Evolutionary conservation across 2,888 invertebrate genomes (phyloP).

Genomic region (Pseudococcus longispinus): DNA sequence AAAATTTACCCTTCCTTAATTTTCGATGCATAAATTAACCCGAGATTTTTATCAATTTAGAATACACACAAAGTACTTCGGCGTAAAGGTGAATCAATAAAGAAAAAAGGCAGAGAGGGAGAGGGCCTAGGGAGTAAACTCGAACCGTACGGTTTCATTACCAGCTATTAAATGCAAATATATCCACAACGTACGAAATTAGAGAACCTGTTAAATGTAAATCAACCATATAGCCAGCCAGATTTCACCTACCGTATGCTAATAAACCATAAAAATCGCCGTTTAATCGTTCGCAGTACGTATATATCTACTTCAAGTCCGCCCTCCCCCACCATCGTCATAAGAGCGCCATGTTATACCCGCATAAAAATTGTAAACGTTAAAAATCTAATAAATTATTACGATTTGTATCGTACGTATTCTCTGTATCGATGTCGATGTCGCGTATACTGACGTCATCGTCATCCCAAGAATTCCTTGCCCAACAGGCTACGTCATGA

Average conservation of each 20-base stretch:
- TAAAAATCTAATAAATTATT: background rate
- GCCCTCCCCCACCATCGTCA: background rate
- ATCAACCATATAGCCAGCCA: background rate
- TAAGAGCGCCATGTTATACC: background rate
- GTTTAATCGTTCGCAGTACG: background rate
- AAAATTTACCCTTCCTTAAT: background rate
- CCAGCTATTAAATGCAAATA: background rate
- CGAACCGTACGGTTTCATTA: background rate
- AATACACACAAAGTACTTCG: background rate
- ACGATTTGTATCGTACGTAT: background rate
- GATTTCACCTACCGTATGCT: background rate
- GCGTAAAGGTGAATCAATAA: background rate
- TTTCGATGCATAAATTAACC: background rate
- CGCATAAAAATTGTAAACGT: background rate
- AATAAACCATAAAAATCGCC: background rate
- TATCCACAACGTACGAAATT: background rate
- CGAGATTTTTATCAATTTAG: background rate
- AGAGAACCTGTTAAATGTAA: background rate
- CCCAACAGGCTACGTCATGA: background rate
- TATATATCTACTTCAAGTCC: background rate
- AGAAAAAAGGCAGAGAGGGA: background rate
- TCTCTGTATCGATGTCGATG: too few species aligned
- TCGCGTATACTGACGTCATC: background rate
- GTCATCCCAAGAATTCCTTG: background rate
- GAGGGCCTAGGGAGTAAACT: too few species aligned